Conservation (phyloP, 2,797 vertebrate species). For the Centroberyx gerrardi region DNA sequence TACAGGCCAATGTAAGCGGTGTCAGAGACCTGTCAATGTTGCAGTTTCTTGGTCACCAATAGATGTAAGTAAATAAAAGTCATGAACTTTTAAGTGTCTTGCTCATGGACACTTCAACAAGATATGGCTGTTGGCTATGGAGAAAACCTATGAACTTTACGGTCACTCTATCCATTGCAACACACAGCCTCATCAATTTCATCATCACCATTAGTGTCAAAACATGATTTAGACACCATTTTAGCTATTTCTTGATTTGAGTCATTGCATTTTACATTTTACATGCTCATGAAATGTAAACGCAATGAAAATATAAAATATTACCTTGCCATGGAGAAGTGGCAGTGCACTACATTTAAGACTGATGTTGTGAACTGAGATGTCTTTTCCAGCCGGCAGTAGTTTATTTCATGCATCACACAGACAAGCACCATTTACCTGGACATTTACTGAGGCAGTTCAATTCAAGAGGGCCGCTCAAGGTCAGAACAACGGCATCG, state of each 20-base stretch:
- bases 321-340: constrained; percentile 43
- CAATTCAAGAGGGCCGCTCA: constrained; percentile 66
- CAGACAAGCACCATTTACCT: constrained; percentile 82
- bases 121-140: constrained; percentile 17
- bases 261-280: constrained; percentile 72
- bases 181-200: constrained; percentile 43
- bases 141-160: constrained; percentile 20
- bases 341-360: constrained; percentile 62
- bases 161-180: constrained; percentile 21
- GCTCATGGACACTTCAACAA: constrained; percentile 15
- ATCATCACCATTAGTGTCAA: constrained; percentile 46
- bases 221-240: constrained; percentile 52
- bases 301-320: constrained; percentile 64
- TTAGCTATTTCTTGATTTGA: constrained; percentile 65
- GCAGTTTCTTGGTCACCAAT: constrained; percentile 26
- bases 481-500: constrained; percentile 77
- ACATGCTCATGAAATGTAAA: constrained; percentile 73
- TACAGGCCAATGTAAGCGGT: constrained; percentile 12
- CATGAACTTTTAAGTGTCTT: constrained; percentile 26
- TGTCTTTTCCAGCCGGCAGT: constrained; percentile 71
- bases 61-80: constrained; percentile 54
- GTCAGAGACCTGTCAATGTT: constrained; percentile 47
- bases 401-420: constrained; percentile 79
- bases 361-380: constrained; percentile 72
- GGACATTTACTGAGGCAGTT: constrained; percentile 78